Conservation (phyloP, 2,797 vertebrate species). For the Podarcis siculus region DNA sequence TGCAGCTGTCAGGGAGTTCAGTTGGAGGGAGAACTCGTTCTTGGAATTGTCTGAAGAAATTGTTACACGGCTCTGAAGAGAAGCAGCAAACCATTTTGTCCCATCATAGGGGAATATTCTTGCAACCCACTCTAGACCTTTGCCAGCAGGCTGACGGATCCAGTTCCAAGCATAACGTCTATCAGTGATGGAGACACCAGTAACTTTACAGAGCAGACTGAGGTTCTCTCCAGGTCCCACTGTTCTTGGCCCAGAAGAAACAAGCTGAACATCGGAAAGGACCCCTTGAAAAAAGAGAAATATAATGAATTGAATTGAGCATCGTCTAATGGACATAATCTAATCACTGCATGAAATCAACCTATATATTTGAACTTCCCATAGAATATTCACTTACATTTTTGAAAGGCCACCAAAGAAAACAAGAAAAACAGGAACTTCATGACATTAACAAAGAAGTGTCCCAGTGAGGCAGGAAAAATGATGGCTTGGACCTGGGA, state of each 20-base stretch:
- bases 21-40: neutral
- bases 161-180: neutral
- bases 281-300: neutral
- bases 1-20: neutral
- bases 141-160: neutral
- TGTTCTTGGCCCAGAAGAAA: neutral
- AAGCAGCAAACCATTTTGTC: fast-evolving
- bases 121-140: neutral
- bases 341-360: fast-evolving
- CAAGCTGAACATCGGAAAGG: neutral
- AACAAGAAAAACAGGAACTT: neutral
- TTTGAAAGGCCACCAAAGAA: neutral
- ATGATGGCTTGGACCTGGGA: fast-evolving
- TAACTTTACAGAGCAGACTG: neutral
- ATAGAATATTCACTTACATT: neutral
- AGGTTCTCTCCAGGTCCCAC: neutral
- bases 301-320: no score
- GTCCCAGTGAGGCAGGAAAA: fast-evolving
- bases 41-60: neutral
- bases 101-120: fast-evolving
- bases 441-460: neutral
- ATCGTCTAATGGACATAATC: no score
- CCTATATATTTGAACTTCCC: fast-evolving
- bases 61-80: neutral
- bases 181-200: neutral